Evolutionary conservation across 2,888 invertebrate species (phyloP), one percentile per base, ranked within the genome.

Genomic region (Conops quadrifasciatus): DNA sequence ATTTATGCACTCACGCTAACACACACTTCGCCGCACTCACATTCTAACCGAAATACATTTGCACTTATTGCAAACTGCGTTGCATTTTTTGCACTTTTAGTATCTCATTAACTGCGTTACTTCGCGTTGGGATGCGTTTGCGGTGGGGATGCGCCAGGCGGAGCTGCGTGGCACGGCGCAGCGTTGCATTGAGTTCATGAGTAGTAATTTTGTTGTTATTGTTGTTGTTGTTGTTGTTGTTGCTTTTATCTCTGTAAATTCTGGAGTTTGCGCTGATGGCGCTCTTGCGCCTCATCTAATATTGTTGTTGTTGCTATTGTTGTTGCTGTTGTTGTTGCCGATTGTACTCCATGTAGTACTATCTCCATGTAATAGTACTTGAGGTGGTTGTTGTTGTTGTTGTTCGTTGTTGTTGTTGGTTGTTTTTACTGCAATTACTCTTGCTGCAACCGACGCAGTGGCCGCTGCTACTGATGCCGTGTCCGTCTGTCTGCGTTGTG

Each of bases 261-360:
- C 53, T 67, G 19, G 67, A 67, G 67, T 67, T 58, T 67, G 67
- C 67, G 67, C 67, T 58, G 58, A 67, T 67, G 67, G 68, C 51
- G 62, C 62, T 68, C 51, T 15, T 60, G 49, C 21, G 67, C 24
- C 16, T 16, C 67, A 7, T 58, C 43, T 53, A 3, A 7, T 49
- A 49, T 60, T 60, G 60, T 67, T 67, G 58, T 53, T 53, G 53
- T 53, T n/a, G n/a, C n/a, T n/a, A n/a, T 36, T 36, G 30, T n/a
- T 36, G n/a, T 49, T 28, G 49, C 26, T 64, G 16, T 49, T 64
- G 64, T 47, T 45, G 21, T 49, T 43, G 64, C 24, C 15, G 51
- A 49, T 19, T 15, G 49, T 4, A 19, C 49, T 15, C 19, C 45
- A 13, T 11, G 45, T 43, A 43, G 45, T 13, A n/a, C n/a, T n/a